A percentile compares a stretch with the other conserved stretches of the same genome.
Evolutionary conservation across 2,797 vertebrate species (phyloP).

Genomic region (Anas bahamensis): DNA sequence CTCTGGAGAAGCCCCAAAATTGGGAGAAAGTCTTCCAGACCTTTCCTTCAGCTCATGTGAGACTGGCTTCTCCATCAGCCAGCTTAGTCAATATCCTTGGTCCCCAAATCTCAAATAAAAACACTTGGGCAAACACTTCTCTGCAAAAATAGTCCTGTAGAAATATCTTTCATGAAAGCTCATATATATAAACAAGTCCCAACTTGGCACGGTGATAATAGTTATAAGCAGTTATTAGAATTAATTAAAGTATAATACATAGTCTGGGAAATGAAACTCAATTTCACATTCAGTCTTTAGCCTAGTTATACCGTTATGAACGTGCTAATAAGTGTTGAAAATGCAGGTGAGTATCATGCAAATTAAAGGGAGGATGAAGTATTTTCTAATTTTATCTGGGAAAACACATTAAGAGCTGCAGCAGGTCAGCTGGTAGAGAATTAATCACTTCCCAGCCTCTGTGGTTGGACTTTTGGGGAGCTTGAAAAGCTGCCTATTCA

Average conservation of each 20-base stretch:
- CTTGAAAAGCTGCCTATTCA: slow-evolving; percentile 6
- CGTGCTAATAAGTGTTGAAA: background rate
- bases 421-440: slow-evolving; percentile 10
- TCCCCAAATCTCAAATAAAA: background rate
- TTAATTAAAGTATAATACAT: slow-evolving; percentile 32
- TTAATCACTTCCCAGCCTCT: slow-evolving; percentile 25
- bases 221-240: slow-evolving; percentile 12
- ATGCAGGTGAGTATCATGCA: slow-evolving; percentile 36
- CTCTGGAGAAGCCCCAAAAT: background rate
- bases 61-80: background rate
- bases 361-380: slow-evolving; percentile 21
- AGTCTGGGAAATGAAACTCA: slow-evolving; percentile 11
- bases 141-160: background rate
- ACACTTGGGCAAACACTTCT: background rate
- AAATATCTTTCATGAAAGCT: background rate
- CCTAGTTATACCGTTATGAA: background rate
- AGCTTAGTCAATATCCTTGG: too few species aligned
- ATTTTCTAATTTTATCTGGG: slow-evolving; percentile 44
- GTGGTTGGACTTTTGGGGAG: background rate
- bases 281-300: slow-evolving; percentile 10
- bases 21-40: background rate
- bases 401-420: slow-evolving; percentile 2
- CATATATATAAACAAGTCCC: background rate
- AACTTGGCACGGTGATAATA: background rate
- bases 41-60: background rate